Evolutionary conservation across 2,113 vertebrate genomes (phyloP).

Genomic region (Jaculus jaculus): DNA sequence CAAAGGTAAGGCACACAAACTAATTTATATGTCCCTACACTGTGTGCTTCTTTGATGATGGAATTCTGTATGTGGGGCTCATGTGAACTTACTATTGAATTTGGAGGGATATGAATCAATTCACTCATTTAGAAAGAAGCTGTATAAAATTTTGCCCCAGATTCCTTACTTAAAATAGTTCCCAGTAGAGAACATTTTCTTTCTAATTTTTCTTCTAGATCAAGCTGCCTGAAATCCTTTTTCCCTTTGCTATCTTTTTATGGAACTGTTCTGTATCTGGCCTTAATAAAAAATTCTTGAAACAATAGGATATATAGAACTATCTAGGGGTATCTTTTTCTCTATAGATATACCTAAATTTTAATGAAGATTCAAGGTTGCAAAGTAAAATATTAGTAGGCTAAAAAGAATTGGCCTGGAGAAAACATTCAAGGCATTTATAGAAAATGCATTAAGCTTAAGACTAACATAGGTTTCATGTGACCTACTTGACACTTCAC

Average conservation of each 20-base stretch:
- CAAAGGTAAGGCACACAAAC: slow-evolving; percentile 40
- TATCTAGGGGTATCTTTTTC: slow-evolving; percentile 43
- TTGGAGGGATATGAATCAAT: slow-evolving; percentile 70
- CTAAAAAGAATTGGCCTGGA: slow-evolving; percentile 35
- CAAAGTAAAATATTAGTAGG: slow-evolving; percentile 57
- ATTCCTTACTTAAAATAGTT: slow-evolving; percentile 80
- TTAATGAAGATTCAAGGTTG: slow-evolving; percentile 51
- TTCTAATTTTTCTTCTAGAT: slow-evolving; percentile 79
- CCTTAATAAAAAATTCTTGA: slow-evolving; percentile 70
- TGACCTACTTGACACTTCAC: slow-evolving; percentile 39
- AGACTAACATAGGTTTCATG: neutral
- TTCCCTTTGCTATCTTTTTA: slow-evolving; percentile 69
- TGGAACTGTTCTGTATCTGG: slow-evolving; percentile 75
- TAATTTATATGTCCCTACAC: neutral
- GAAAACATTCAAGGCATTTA: slow-evolving; percentile 7
- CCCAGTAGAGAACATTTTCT: slow-evolving; percentile 75
- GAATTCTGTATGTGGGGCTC: slow-evolving; percentile 55
- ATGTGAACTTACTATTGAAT: slow-evolving; percentile 69
- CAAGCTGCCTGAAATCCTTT: slow-evolving; percentile 72
- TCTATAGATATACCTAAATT: slow-evolving; percentile 32
- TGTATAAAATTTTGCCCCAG: slow-evolving; percentile 78
- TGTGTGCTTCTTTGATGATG: slow-evolving; percentile 18
- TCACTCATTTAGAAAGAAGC: slow-evolving; percentile 74
- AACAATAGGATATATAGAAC: slow-evolving; percentile 48
- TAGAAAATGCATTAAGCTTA: slow-evolving; percentile 32